A percentile compares a stretch with the other conserved stretches of the same genome.
phyloP scores from a whole-genome alignment of 2,113 vertebrate species.

The Tor tambroides region DNA sequence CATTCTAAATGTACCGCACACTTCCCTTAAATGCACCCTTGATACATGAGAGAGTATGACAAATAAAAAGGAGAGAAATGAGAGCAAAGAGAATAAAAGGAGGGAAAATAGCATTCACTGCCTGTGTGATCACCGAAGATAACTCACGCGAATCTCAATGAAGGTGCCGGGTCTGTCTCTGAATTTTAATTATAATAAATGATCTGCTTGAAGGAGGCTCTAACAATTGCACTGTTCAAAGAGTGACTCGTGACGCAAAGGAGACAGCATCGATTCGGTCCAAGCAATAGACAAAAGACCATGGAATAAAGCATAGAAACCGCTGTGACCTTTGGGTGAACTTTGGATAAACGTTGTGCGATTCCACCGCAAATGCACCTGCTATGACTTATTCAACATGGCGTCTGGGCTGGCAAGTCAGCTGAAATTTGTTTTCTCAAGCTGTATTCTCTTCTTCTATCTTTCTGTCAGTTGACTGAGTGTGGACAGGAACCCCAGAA shows the following conservation, averaged over 20 bases:
- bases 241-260: neutral
- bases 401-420: neutral
- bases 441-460: conserved; percentile 3
- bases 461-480: conserved; percentile 35
- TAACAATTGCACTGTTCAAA: conserved; percentile 2
- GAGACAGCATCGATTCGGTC: neutral
- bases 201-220: conserved; percentile 37
- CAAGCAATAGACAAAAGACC: neutral
- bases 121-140: conserved; percentile 39
- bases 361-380: conserved; percentile 32
- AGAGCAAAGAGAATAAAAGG: conserved; percentile 14
- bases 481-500: conserved; percentile 41
- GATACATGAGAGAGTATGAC: conserved; percentile 1
- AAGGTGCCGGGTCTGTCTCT: conserved; percentile 39
- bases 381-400: conserved; percentile 48
- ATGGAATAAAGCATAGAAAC: conserved; percentile 17
- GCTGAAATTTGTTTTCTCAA: conserved; percentile 37
- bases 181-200: conserved; percentile 59
- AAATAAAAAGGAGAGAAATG: conserved; percentile 9
- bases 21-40: neutral
- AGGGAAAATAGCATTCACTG: conserved; percentile 26
- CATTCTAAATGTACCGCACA: neutral
- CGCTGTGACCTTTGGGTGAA: conserved; percentile 53
- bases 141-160: conserved; percentile 50
- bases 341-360: conserved; percentile 33